Base-by-base conservation (phyloP, 2,797 vertebrate species). In the Danionella dracula region DNA sequence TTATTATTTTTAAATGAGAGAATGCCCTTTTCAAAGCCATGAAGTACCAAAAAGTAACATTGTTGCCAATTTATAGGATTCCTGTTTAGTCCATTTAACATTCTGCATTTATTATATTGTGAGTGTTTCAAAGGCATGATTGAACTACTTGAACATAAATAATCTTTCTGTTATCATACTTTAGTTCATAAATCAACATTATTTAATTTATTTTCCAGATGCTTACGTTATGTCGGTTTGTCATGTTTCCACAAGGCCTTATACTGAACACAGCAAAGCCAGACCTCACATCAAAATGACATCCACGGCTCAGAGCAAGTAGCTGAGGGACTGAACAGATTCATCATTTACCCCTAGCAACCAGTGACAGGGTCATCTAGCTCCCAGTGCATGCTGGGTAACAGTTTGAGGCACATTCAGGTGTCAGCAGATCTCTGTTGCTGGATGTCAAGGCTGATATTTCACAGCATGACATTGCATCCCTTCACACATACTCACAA, bases 341-440 rank as follows among this genome's bases (percentile, higher is more conserved):
- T 27, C 34, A 44, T 16, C 48, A 27, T 27, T 27, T 6, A 27
- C 23, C 37, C 35, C 29, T 16, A 44, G 38, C 29, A 31, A 62
- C 35, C 34, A 16, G 16, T 4, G 27, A 17, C 48, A 44, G 38
- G 35, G 16, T 42, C 29, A 31, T 70, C 40, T 54, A 45, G 58
- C 20, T 21, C 55, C 40, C 23, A 4, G 5, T 60, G 65, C 68
- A 72, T 77, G 42, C 53, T 66, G 66, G 63, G 72, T 74, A 75
- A 70, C 17, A 19, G 38, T 7, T 16, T 51, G 8, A 57, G 34
- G 76, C 64, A 69, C 65, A 57, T 68, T 68, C 71, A 66, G 61
- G 61, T 72, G 72, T 77, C 75, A 78, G 74, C 79, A 79, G 56
- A 75, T 69, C 67, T 72, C 53, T 55, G 59, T 60, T 35, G 15